Conservation (phyloP, 1,140 invertebrate genomes). For the Neomicropteryx cornuta region DNA sequence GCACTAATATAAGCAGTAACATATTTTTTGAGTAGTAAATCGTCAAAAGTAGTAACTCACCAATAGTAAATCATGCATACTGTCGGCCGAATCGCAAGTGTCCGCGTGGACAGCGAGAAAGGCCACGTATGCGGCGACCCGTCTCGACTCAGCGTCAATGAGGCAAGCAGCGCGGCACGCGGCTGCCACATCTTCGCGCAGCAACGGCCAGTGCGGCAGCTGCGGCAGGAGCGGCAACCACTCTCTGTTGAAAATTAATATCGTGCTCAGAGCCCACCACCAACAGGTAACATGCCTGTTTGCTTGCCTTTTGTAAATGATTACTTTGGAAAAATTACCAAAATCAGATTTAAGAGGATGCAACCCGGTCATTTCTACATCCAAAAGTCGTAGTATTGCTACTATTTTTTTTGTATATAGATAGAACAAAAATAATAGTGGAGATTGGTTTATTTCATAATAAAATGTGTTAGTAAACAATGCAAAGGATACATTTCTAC, state of each 20-base stretch:
- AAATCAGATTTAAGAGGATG: too few species aligned
- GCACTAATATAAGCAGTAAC: too few species aligned
- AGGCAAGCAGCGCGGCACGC: slow-evolving; percentile 74
- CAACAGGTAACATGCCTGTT: too few species aligned
- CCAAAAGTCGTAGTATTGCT: too few species aligned
- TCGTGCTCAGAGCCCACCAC: too few species aligned
- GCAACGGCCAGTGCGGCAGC: slow-evolving; percentile 58
- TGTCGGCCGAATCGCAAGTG: slow-evolving; percentile 39
- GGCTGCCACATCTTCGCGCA: slow-evolving; percentile 54
- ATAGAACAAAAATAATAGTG: slow-evolving; percentile 3
- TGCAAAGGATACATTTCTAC: too few species aligned
- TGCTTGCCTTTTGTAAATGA: too few species aligned
- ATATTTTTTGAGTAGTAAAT: too few species aligned
- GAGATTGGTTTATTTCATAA: background rate
- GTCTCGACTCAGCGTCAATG: slow-evolving; percentile 76
- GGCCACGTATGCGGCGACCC: slow-evolving; percentile 81
- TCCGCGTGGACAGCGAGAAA: slow-evolving; percentile 70
- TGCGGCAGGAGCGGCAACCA: slow-evolving; percentile 74
- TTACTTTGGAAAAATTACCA: too few species aligned
- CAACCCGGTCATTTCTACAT: too few species aligned
- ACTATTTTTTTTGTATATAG: too few species aligned
- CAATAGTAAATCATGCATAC: slow-evolving; percentile 28
- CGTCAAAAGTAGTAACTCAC: slow-evolving; percentile 15
- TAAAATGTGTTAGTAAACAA: too few species aligned
- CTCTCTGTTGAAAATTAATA: slow-evolving; percentile 29